Base-by-base conservation (phyloP, 1,140 invertebrate species). In the Portunus trituberculatus region DNA sequence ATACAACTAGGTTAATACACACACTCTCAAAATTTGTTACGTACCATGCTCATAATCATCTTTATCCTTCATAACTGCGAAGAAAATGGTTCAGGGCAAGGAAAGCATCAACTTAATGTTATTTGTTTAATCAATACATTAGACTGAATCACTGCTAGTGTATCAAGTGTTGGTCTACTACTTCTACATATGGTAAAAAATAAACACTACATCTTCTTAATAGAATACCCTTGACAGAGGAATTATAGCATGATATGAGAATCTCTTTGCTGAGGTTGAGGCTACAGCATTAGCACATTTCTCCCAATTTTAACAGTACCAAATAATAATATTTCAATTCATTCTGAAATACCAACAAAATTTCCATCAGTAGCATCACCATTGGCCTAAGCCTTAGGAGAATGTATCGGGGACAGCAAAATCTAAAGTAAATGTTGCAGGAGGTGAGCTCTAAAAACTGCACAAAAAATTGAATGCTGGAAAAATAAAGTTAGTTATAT, bases 241-340 rank as follows among this genome's bases (percentile, higher is more conserved):
- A 46, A 46, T 89, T 89, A 20, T 45, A 91, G 46, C 48, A 91
- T 91, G 46, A 91, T 91, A 91, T 31, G 89, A 91, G 89, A 91
- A 67, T 91, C 52, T 76, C 29, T 91, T 59, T 76, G 67, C 48
- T 91, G 12, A 91, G 32, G 29, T 67, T 76, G 20, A 76, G 28
- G 25, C 28, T 76, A 67, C 29, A 76, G 52, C 90, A 32, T 91
- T 76, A 76, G 45, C 89, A 91, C 14, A 20, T 59, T 14, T 59
- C 52, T 59, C 12, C 16, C 10, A 59, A 20, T 20, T 59, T 59
- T 20, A 59, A 14, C 52, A 59, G 10, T 20, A 59, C 28, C 45
- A 20, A 14, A 91, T 32, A 20, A 31, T 31, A 76, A 76, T 29
- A 28, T 28, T 91, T 29, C 10, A 76, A 91, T 28, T 76, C 67